These are phyloP conservation scores for Parambassis ranga DNA, from an alignment of 2,797 vertebrate species.

Conservation along the genomic window DNA sequence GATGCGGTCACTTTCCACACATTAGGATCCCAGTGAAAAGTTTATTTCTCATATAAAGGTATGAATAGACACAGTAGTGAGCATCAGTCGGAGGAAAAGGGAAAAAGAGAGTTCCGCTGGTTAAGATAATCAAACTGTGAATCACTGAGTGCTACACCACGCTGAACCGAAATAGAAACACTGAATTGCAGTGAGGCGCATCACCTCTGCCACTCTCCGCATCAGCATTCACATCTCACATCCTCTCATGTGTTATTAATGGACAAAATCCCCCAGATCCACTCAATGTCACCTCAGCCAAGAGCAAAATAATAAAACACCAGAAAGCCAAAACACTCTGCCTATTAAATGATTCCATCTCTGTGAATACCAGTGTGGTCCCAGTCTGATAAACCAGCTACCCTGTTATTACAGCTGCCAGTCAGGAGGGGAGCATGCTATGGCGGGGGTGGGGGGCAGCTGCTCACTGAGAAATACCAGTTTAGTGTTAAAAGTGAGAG, in stretches of 20 bases:
- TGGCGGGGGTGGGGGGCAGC: not conserved
- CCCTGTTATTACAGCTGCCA: constrained; percentile 48
- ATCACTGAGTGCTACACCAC: constrained; percentile 36
- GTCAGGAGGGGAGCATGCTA: constrained; percentile 28
- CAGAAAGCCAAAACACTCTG: constrained; percentile 48
- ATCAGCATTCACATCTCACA: constrained; percentile 63
- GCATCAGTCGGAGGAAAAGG: constrained; percentile 1
- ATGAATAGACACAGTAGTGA: constrained; percentile 24
- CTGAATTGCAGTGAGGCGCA: constrained; percentile 25
- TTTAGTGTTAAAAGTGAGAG: constrained; percentile 18
- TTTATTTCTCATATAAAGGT: constrained; percentile 25
- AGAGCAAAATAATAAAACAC: constrained; percentile 49
- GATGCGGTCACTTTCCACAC: constrained; percentile 57
- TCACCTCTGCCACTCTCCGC: constrained; percentile 39
- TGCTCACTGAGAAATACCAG: constrained; percentile 17
- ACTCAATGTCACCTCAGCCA: constrained; percentile 63
- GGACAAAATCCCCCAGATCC: constrained; percentile 44
- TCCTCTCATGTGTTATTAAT: constrained; percentile 71
- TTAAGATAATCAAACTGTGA: constrained; percentile 64
- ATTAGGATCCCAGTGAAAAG: constrained; percentile 34
- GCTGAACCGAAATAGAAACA: constrained; percentile 54
- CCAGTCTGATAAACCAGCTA: constrained; percentile 51
- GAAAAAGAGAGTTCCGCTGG: constrained; percentile 6
- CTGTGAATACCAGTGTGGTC: constrained; percentile 41
- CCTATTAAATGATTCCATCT: constrained; percentile 72